Conservation (phyloP, 2,888 invertebrate species). For the Hyalella azteca region DNA sequence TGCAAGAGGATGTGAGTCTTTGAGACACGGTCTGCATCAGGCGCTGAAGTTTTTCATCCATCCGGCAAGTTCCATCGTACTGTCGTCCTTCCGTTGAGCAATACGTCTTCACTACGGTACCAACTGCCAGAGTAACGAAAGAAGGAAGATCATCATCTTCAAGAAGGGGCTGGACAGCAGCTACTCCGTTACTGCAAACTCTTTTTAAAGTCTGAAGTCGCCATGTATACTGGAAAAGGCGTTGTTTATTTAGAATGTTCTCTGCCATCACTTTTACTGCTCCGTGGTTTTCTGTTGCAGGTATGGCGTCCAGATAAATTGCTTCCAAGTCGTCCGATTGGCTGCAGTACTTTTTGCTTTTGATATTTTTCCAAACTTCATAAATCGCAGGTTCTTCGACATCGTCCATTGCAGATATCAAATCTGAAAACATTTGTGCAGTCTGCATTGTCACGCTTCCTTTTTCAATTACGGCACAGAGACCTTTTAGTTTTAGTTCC, state of each 20-base stretch:
- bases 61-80: neutral
- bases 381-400: neutral
- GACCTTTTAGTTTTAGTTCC: slow-evolving; percentile 11
- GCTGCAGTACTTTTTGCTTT: neutral
- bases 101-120: slow-evolving; percentile 27
- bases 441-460: neutral
- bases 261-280: slow-evolving; percentile 37
- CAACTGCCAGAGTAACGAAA: neutral
- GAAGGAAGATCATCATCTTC: slow-evolving; percentile 14
- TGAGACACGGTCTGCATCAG: slow-evolving; percentile 1
- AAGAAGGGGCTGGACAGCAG: neutral
- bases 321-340: slow-evolving; percentile 7
- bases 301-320: slow-evolving; percentile 36
- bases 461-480: neutral
- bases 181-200: neutral
- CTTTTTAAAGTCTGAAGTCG: neutral
- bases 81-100: neutral
- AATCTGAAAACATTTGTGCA: slow-evolving; percentile 3
- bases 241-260: neutral
- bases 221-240: neutral
- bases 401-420: neutral
- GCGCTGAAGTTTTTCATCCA: neutral
- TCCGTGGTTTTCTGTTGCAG: slow-evolving; percentile 25
- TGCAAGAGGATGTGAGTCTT: neutral
- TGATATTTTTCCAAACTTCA: neutral